Evolutionary conservation across 2,113 vertebrate species (phyloP).

Genomic region (Ptilonorhynchus violaceus): DNA sequence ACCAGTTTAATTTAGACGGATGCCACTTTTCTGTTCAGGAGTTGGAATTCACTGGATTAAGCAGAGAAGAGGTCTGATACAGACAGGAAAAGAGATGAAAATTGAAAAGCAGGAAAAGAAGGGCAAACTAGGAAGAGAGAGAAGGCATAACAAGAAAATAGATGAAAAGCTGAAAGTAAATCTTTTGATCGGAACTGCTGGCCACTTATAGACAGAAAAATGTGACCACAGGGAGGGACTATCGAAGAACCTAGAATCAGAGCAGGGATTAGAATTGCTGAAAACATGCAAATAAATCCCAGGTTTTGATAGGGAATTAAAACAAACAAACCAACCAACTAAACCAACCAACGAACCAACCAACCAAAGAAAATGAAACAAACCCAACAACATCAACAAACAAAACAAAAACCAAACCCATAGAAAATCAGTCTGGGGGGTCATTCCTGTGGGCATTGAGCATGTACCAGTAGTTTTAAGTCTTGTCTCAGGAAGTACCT

Average conservation of each 20-base stretch:
- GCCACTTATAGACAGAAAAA: neutral
- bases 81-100: neutral
- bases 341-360: neutral
- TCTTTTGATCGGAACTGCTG: neutral
- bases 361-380: neutral
- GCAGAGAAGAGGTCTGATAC: neutral
- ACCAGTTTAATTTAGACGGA: neutral
- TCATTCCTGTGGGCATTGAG: neutral
- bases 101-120: neutral
- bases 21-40: neutral
- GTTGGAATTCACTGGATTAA: neutral
- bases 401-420: neutral
- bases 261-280: neutral
- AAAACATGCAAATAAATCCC: neutral
- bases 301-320: neutral
- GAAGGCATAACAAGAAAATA: neutral
- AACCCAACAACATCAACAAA: neutral
- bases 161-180: neutral
- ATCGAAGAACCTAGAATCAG: neutral
- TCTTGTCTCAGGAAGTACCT: neutral
- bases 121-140: neutral
- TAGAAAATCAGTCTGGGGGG: neutral
- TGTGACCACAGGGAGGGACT: neutral
- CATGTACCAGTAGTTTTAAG: neutral
- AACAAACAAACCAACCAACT: neutral